Conservation (phyloP, 2,888 invertebrate genomes). For the Sminthurinus aureus region DNA sequence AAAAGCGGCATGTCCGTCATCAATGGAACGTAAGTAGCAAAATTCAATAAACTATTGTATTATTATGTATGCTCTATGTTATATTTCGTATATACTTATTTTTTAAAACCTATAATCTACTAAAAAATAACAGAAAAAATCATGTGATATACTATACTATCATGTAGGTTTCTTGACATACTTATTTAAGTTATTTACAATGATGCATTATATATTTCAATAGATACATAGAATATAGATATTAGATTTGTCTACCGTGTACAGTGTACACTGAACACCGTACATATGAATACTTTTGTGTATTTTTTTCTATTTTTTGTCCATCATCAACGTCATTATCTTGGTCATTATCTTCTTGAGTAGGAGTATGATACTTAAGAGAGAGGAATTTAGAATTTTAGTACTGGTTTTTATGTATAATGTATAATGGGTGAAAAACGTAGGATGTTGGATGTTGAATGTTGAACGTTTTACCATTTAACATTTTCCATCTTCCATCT, state of each 20-base stretch:
- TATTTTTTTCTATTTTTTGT: too few relatives aligned
- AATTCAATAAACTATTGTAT: too few relatives aligned
- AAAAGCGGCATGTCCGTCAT: conserved; percentile 86
- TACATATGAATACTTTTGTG: too few relatives aligned
- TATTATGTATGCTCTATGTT: not conserved
- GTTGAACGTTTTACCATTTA: not conserved
- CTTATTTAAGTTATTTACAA: conserved; percentile 14
- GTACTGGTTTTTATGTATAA: not conserved
- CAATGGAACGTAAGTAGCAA: conserved; percentile 77
- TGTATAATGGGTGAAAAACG: not conserved
- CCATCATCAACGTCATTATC: too few relatives aligned
- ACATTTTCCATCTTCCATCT: not conserved
- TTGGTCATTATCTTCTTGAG: too few relatives aligned
- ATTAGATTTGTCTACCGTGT: too few relatives aligned
- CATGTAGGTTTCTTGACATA: conserved; percentile 22
- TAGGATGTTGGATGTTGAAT: not conserved
- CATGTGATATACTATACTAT: not conserved
- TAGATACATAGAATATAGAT: too few relatives aligned
- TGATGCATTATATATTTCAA: too few relatives aligned
- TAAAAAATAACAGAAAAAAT: too few relatives aligned
- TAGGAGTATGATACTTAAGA: too few relatives aligned
- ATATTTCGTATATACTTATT: not conserved
- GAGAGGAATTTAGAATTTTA: not conserved
- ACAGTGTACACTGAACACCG: too few relatives aligned
- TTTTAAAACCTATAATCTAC: not conserved